phyloP scores from a whole-genome alignment of 2,888 invertebrate genomes.

The Thysanoteuthis rhombus region DNA sequence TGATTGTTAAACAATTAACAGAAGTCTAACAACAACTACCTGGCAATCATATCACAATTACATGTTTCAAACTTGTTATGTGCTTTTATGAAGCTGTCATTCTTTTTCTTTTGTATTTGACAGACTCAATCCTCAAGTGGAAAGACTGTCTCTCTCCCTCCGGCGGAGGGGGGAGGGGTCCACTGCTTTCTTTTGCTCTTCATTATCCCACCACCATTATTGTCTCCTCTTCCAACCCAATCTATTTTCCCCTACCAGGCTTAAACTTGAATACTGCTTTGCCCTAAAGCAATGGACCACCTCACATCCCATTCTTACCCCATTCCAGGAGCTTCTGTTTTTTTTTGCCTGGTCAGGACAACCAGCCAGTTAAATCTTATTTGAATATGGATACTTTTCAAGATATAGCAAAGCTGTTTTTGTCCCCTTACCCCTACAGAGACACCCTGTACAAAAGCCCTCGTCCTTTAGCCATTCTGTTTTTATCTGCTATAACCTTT shows the following conservation, averaged over 20 bases:
- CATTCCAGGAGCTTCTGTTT: too few species aligned
- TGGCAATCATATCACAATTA: background rate
- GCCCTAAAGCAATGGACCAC: background rate
- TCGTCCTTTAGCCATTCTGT: too few species aligned
- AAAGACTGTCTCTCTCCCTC: background rate
- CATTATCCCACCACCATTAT: background rate
- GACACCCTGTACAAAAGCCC: too few species aligned
- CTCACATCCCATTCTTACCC: background rate
- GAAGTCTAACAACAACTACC: background rate
- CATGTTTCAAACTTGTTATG: background rate
- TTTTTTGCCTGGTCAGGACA: background rate
- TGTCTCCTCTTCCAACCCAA: background rate
- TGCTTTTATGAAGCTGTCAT: background rate
- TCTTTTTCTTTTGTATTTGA: background rate
- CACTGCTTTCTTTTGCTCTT: background rate
- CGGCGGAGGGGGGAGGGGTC: too few species aligned
- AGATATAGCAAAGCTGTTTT: too few species aligned
- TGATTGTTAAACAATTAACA: background rate
- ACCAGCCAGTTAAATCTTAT: too few species aligned
- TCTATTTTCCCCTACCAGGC: background rate
- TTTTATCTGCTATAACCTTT: too few species aligned
- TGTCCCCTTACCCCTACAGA: too few species aligned
- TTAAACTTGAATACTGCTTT: background rate
- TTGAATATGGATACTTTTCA: too few species aligned
- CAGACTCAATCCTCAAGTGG: background rate